Evolutionary conservation across 2,113 vertebrate genomes (phyloP).

Genomic region (Semnornis frantzii): DNA sequence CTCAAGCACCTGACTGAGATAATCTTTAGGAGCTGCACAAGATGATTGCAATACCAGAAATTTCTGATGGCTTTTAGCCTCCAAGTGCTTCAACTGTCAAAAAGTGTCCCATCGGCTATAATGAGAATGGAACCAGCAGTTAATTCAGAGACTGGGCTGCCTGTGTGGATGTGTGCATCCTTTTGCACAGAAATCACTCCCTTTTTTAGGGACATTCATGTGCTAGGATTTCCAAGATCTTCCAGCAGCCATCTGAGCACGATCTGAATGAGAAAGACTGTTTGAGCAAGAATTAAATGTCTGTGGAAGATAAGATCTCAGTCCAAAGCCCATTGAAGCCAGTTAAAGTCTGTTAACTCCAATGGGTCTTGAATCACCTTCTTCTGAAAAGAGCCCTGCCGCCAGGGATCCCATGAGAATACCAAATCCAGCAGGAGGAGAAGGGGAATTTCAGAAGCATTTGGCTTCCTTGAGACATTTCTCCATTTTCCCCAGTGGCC

Average conservation of each 20-base stretch:
- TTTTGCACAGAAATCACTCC: background rate
- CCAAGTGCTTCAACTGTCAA: background rate
- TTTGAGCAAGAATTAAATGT: background rate
- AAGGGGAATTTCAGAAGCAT: background rate
- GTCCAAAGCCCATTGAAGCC: background rate
- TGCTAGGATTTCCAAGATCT: background rate
- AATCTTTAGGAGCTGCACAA: background rate
- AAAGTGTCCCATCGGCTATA: background rate
- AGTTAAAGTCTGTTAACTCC: background rate
- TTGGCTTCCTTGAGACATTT: background rate
- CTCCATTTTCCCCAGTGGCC: background rate
- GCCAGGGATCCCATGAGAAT: background rate
- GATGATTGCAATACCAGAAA: background rate
- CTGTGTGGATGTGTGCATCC: background rate
- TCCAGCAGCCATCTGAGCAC: background rate
- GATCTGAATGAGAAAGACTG: conserved; percentile 35
- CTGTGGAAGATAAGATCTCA: conserved; percentile 36
- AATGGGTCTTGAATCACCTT: background rate
- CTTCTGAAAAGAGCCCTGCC: background rate
- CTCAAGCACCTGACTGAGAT: background rate
- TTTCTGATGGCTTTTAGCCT: background rate
- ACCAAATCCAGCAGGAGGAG: background rate
- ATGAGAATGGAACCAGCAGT: background rate
- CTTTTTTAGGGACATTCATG: background rate
- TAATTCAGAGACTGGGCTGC: background rate